A percentile compares a stretch with the other conserved stretches of the same genome.
Evolutionary conservation across 2,113 vertebrate genomes (phyloP).

Genomic region (Oreochromis spilurus): DNA sequence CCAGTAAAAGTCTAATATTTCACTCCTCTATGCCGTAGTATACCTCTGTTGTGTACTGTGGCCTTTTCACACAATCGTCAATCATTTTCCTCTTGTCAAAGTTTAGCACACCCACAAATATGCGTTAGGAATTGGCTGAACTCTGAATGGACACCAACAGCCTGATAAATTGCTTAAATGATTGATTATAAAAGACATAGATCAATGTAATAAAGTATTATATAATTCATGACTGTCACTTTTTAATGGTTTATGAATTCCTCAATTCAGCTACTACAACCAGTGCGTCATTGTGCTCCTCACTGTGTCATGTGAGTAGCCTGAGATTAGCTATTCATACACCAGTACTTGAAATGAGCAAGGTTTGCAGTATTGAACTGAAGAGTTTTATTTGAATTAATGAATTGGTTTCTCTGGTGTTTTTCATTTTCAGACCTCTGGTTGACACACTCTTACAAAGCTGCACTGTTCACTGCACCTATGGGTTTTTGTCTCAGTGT

Average conservation of each 20-base stretch:
- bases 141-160: constrained; percentile 29
- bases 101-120: background rate
- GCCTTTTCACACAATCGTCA: background rate
- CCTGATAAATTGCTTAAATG: background rate
- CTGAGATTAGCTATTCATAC: background rate
- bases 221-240: background rate
- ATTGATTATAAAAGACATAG: background rate
- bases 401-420: background rate
- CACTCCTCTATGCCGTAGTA: background rate
- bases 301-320: constrained; percentile 22
- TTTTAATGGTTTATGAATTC: constrained; percentile 15
- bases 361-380: background rate
- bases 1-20: constrained; percentile 42
- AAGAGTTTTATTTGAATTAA: background rate
- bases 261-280: constrained; percentile 40
- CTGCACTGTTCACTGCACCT: constrained; percentile 21
- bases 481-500: constrained; percentile 18
- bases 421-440: background rate
- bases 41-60: background rate
- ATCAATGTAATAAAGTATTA: background rate
- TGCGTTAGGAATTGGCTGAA: background rate
- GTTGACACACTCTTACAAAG: constrained; percentile 16
- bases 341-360: background rate
- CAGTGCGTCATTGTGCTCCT: constrained; percentile 30
- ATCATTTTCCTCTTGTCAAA: constrained; percentile 38